Evolutionary conservation across 2,888 invertebrate species (phyloP), one percentile per base, ranked within the genome.

Genomic region (Trypoxylon attenuatum): DNA sequence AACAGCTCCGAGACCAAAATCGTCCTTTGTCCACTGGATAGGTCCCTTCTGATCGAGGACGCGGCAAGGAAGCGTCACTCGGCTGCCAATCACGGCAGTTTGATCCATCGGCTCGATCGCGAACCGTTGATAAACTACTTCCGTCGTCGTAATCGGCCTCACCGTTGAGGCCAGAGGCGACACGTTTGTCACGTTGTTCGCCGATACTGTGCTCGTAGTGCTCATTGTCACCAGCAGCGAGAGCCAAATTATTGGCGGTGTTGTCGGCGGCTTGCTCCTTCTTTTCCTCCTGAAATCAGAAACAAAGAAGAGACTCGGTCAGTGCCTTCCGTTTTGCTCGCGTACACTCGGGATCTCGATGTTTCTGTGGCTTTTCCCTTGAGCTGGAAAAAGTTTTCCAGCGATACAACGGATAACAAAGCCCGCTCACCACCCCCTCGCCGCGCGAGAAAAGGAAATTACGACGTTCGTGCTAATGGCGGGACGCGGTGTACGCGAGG

Each of bases 21-120:
- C 97, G 83, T 98, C 97, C 84, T 96, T 96, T 59, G 98, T 98
- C 99, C 99, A 99, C 87, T 98, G 98, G 53, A 98, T 90, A 53
- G 93, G 92, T 0, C 98, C 98, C 42, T 91, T 91, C 87, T 96
- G 96, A 83, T 94, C 92, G 84, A 95, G 93, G 19, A 98, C 96
- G 38, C 95, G 90, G 87, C 98, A 98, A 2, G 96, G 96, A 58
- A 98, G 89, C 8, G 96, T 95, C 39, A 96, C 95, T 61, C 94
- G 91, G 52, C 94, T 94, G 10, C 97, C 97, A 45, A 95, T 93
- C 49, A 96, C 94, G 3, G 96, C 96, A 23, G 95, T 95, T 89
- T 95, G 91, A 90, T 97, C 96, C 87, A 94, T 93, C 1, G 98
- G 98, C 84, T 97, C 95, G 91, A 95, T 94, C 27, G 95, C 94